Percentiles rank a stretch among this genome's conserved stretches.
phyloP scores from a whole-genome alignment of 2,888 invertebrate genomes.

The Epirrhoe alternata region DNA sequence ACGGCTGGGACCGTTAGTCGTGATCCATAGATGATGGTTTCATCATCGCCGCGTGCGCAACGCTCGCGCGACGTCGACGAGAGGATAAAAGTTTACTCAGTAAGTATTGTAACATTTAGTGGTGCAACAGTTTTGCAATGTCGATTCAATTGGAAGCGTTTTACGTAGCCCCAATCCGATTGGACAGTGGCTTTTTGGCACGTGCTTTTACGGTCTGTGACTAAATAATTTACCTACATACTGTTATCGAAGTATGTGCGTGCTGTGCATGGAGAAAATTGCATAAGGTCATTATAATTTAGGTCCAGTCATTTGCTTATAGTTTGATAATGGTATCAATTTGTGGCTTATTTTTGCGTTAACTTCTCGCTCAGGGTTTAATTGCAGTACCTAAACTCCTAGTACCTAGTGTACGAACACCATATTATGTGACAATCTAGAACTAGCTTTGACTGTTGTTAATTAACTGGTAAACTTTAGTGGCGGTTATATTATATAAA shows the following conservation, averaged over 20 bases:
- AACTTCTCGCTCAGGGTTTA: no score
- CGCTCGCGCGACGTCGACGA: slow-evolving; percentile 80
- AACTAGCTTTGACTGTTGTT: no score
- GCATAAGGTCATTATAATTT: not conserved
- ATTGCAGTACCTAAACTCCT: no score
- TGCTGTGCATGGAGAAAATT: not conserved
- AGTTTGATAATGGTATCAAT: no score
- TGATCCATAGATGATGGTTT: slow-evolving; percentile 80
- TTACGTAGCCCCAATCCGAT: not conserved
- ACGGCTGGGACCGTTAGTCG: slow-evolving; percentile 49
- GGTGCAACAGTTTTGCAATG: slow-evolving; percentile 20
- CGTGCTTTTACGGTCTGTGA: not conserved
- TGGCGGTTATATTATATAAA: no score
- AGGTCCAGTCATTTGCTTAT: no score
- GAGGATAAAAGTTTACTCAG: slow-evolving; percentile 81
- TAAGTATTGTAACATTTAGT: slow-evolving; percentile 59
- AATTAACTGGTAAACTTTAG: no score
- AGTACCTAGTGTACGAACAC: no score
- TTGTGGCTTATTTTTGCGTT: no score
- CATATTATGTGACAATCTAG: no score
- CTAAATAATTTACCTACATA: not conserved
- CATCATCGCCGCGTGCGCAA: slow-evolving; percentile 82
- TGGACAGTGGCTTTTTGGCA: not conserved
- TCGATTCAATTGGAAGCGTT: not conserved
- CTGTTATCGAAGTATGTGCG: not conserved